Evolutionary conservation across 1,140 invertebrate species (phyloP).

Genomic region (Holotrichia oblita): DNA sequence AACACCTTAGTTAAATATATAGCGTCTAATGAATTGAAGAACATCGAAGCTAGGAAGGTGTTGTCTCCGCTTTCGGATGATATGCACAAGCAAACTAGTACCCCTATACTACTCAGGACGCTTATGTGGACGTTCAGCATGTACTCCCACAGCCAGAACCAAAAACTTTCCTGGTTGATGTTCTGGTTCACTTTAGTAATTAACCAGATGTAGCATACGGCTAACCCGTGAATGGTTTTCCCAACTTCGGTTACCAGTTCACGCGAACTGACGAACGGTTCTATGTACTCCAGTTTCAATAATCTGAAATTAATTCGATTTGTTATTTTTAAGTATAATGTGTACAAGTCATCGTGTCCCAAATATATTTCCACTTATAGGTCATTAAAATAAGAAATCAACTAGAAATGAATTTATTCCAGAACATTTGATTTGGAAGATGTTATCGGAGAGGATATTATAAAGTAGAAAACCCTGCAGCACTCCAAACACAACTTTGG

Average conservation of each 20-base stretch:
- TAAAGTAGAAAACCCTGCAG: no score
- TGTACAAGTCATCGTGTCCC: no score
- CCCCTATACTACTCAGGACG: background rate
- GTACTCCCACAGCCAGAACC: slow-evolving; percentile 37
- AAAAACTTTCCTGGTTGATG: slow-evolving; percentile 9
- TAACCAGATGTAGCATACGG: background rate
- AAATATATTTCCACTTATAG: no score
- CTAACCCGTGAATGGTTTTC: background rate
- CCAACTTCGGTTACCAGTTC: background rate
- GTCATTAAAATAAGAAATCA: no score
- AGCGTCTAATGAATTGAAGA: slow-evolving; percentile 26
- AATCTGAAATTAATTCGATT: background rate
- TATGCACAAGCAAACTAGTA: slow-evolving; percentile 21
- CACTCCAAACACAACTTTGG: no score
- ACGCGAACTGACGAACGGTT: background rate
- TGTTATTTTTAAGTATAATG: background rate
- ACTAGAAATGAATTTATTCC: no score
- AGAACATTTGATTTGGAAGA: no score
- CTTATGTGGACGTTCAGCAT: slow-evolving; percentile 39
- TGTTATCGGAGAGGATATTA: no score
- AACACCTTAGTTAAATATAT: slow-evolving; percentile 36
- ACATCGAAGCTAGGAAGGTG: background rate
- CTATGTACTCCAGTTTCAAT: slow-evolving; percentile 33
- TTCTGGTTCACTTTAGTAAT: background rate
- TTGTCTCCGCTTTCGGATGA: background rate